phyloP scores from a whole-genome alignment of 2,113 vertebrate genomes.

The Planiliza haematocheilus region DNA sequence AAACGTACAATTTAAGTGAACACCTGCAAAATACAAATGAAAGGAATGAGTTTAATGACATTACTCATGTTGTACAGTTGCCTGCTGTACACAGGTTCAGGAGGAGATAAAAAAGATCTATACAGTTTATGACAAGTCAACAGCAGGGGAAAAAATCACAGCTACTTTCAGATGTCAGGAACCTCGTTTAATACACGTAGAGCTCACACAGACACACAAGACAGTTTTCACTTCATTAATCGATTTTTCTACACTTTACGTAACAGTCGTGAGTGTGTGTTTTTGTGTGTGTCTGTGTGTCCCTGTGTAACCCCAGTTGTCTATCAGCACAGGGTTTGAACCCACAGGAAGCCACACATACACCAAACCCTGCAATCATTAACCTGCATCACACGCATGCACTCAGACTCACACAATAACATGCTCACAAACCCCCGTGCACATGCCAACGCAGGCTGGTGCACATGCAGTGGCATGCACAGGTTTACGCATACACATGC shows the following conservation, averaged over 20 bases:
- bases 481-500: neutral
- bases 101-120: too few relatives aligned
- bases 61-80: neutral
- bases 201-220: neutral
- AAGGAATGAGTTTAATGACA: neutral
- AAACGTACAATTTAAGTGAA: neutral
- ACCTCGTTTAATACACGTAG: too few relatives aligned
- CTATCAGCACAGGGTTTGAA: slow-evolving; percentile 51
- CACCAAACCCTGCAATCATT: slow-evolving; percentile 66
- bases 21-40: too few relatives aligned
- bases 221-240: neutral
- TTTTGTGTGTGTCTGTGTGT: slow-evolving; percentile 6
- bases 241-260: neutral
- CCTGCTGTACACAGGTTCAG: too few relatives aligned
- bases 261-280: slow-evolving; percentile 16
- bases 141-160: too few relatives aligned
- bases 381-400: slow-evolving; percentile 40
- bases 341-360: slow-evolving; percentile 66
- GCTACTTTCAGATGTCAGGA: too few relatives aligned
- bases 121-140: too few relatives aligned
- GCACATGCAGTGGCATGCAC: neutral
- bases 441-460: slow-evolving; percentile 1
- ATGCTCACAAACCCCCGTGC: slow-evolving; percentile 9
- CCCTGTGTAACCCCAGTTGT: slow-evolving; percentile 45
- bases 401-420: slow-evolving; percentile 14